Base-by-base conservation (phyloP, 2,888 invertebrate genomes). In the Griposia aprilina region DNA sequence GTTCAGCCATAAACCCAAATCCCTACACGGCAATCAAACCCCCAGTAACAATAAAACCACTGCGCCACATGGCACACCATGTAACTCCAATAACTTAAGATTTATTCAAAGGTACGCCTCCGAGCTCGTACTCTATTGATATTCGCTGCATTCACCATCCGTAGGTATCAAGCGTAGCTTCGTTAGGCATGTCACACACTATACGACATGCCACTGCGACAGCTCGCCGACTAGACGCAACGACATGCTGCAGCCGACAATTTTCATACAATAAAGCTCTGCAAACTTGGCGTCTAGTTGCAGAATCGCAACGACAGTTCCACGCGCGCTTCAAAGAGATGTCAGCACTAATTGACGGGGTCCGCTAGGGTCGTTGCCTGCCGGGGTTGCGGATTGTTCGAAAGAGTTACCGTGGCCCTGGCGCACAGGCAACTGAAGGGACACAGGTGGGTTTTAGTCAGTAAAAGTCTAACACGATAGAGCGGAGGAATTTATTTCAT, bases 31-130 rank as follows among this genome's bases (percentile, higher is more conserved):
- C 60, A 63, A 73, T 84, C 68, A 81, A 83, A 79, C 59, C n/a
- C 26, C 50, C 67, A 59, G 63, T 52, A 79, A 70, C 26, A 70
- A 80, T 82, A 80, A 82, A 80, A 48, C 74, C 70, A 30, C 66
- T 41, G 57, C 59, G 66, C 69, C 81, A 59, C 23, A 74, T 67
- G 66, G 70, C 23, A 15, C 41, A 52, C 36, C 48, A 71, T 10
- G 30, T 71, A 68, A 84, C 23, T 45, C 17, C 41, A 74, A 71
- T 71, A 74, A 48, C 48, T 59, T 74, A 7, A n/a, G 10, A 75
- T 74, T 67, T 80, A 82, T 82, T 70, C 74, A 62, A 55, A 69
- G 52, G 57, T 76, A 62, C 1, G 30, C 15, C 48, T 26, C 45
- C 17, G 23, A 67, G 15, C 55, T 26, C 30, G 36, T 15, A 48